Base-by-base conservation (phyloP, 2,113 vertebrate genomes). In the Arothron firmamentum region DNA sequence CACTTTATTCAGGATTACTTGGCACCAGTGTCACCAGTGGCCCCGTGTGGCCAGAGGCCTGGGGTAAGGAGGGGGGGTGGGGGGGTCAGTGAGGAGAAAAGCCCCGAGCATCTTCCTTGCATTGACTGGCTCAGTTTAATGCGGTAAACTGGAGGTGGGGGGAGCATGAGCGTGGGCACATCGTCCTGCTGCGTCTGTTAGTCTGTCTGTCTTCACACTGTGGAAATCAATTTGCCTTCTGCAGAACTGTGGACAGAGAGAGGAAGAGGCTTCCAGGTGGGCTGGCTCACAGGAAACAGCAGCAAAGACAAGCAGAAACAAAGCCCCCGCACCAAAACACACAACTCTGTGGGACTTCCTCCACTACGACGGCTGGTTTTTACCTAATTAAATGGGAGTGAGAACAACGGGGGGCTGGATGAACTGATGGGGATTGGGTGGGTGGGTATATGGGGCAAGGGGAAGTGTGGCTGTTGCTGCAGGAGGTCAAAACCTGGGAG, bases 221-320 rank as follows among this genome's bases (percentile, higher is more conserved):
- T 98, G 46, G 96, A 98, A 89, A 98, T 96, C 93, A 98, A 93
- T 82, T 96, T 97, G 90, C 93, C 92, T 74, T 95, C 95, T 90
- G 86, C 31, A 65, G 95, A 90, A 52, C 96, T 98, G 95, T 59
- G 90, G 82, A 94, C 90, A 93, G 54, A 93, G 90, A 96, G 88
- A 91, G 89, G 86, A 70, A 89, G 83, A 92, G 72, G 87, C 90
- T 92, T 92, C 92, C 88, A 80, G 87, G 64, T 62, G 78, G 67
- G 59, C 56, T 53, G 66, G 56, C 66, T 74, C 71, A 60, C 50
- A 12, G 78, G 34, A 70, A 59, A 71, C 21, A 23, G 21, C 21
- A 23, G 21, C 68, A 80, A 71, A 78, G 70, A 69, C 72, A 77
- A 65, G 81, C 70, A 53, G 14, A 41, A 38, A 17, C 54, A 48